Base-by-base conservation (phyloP, 2,888 invertebrate species). In the Melanotus villosus region DNA sequence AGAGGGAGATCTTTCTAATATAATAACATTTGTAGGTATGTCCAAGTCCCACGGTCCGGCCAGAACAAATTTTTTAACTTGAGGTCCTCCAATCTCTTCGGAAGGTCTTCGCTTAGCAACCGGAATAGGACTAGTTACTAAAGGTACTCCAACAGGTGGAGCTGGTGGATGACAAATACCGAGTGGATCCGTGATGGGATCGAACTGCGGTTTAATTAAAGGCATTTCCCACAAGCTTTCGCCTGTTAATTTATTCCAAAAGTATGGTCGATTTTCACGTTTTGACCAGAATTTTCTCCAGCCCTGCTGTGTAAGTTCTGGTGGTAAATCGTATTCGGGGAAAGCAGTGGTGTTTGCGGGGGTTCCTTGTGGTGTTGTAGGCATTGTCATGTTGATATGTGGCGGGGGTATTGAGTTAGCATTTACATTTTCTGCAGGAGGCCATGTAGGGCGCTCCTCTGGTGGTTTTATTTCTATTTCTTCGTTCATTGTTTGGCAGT, bases 151-250 rank as follows among this genome's bases (percentile, higher is more conserved):
- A 69, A 85, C 77, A 72, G 75, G 59, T 21, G 73, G 57, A 41
- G 80, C 73, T 6, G 79, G 75, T 14, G 84, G 78, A 73, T 75
- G 82, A 79, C 91, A 91, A 74, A 96, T 95, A 9, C 95, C 96
- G 68, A 97, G 86, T 0, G 97, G 97, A 85, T 97, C 96, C 60
- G 96, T 96, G 54, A 96, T 90, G 0, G 95, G 95, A 87, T 98
- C 97, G 85, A 94, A 96, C 77, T 92, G 93, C 68, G 91, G 89
- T 81, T 92, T 92, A 21, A 78, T 60, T 7, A 91, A 85, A 10
- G 97, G 97, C 89, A 96, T 91, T 84, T 98, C 98, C 98, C 98
- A 98, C 77, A 97, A 87, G n/a, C 97, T 97, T 86, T 98, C 96
- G 60, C 97, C 96, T 0, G 96, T 96, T 19, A 94, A 86, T 86